These are phyloP conservation scores for Drosophila atripex DNA, from an alignment of 2,888 invertebrate species.

Conservation along the genomic window DNA sequence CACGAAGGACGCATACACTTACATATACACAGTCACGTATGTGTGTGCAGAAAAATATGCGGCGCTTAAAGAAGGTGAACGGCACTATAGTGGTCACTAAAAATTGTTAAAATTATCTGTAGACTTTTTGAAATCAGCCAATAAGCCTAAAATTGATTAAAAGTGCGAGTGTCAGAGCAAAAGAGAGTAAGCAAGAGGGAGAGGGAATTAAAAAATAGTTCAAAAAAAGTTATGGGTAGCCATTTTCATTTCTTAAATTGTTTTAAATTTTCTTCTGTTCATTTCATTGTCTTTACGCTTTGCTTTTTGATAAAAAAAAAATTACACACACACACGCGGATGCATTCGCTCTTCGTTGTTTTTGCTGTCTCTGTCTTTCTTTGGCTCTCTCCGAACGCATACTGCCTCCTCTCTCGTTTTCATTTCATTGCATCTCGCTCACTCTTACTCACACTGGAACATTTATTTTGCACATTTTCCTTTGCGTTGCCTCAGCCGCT, in stretches of 20 bases:
- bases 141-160: not conserved
- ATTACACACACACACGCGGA: conserved; percentile 28
- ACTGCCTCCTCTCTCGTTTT: conserved; percentile 19
- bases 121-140: conserved; percentile 7
- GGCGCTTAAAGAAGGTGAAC: conserved; percentile 82
- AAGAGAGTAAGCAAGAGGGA: conserved; percentile 1
- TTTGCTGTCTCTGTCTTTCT: conserved; percentile 14
- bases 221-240: conserved; percentile 57
- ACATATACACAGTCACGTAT: conserved; percentile 53
- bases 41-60: conserved; percentile 80
- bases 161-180: not conserved
- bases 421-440: conserved; percentile 20
- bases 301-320: conserved; percentile 74
- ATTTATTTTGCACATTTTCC: conserved; percentile 37
- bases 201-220: conserved; percentile 27
- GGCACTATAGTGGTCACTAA: conserved; percentile 50
- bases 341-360: conserved; percentile 27
- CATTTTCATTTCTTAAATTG: conserved; percentile 77
- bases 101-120: conserved; percentile 47
- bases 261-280: conserved; percentile 53
- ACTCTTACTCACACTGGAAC: conserved; percentile 15
- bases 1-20: conserved; percentile 15
- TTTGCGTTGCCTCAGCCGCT: conserved; percentile 25
- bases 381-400: conserved; percentile 12
- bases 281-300: conserved; percentile 65